phyloP scores from a whole-genome alignment of 2,797 vertebrate species.

The Taeniopygia guttata region DNA sequence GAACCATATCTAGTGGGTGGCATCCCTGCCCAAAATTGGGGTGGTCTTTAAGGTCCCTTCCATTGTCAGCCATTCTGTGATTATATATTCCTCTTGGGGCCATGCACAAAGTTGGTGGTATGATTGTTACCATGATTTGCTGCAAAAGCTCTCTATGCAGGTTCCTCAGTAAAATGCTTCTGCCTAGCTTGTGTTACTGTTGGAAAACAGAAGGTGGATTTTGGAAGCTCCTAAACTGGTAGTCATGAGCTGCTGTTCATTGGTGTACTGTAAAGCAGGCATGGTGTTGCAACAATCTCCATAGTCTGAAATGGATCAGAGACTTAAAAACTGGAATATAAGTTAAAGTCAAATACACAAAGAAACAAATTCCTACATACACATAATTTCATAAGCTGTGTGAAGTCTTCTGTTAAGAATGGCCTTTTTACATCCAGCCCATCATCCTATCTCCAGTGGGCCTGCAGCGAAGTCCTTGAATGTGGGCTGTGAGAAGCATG shows the following conservation, averaged over 20 bases:
- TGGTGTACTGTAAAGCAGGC: neutral
- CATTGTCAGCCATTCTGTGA: neutral
- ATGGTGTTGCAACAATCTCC: neutral
- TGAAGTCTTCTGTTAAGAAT: neutral
- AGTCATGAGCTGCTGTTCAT: neutral
- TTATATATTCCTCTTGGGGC: neutral
- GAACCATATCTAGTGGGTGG: neutral
- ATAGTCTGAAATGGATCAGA: neutral
- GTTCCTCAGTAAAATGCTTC: neutral
- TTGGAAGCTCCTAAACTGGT: neutral
- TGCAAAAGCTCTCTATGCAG: neutral
- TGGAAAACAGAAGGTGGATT: neutral
- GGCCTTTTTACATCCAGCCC: neutral
- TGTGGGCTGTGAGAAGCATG: neutral
- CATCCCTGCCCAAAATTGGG: neutral
- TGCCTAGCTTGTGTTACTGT: neutral
- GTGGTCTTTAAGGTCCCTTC: neutral
- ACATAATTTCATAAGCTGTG: neutral
- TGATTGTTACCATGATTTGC: neutral
- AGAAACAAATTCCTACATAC: neutral
- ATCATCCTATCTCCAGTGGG: neutral
- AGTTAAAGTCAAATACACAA: neutral
- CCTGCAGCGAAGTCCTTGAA: neutral
- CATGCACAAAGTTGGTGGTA: neutral
- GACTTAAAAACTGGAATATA: neutral